Conservation (phyloP, 2,113 vertebrate species). For the Arvicanthis niloticus region DNA sequence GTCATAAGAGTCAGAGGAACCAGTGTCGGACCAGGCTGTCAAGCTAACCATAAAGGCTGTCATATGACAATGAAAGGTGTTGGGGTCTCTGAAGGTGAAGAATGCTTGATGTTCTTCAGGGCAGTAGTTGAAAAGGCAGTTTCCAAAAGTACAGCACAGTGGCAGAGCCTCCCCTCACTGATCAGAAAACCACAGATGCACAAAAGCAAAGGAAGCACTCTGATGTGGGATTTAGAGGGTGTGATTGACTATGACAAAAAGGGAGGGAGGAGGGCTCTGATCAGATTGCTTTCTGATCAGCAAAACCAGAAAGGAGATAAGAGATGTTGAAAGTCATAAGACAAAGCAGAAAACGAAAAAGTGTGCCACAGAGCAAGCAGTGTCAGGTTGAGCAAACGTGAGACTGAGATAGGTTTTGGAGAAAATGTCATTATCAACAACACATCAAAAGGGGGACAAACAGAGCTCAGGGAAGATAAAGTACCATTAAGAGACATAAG, state of each 20-base stretch:
- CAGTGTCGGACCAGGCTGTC: background rate
- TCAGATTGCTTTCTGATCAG: background rate
- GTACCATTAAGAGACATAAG: background rate
- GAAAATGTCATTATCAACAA: background rate
- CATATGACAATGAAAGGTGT: background rate
- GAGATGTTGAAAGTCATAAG: background rate
- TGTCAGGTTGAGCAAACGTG: background rate
- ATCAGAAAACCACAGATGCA: background rate
- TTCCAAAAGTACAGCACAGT: background rate
- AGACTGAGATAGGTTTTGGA: background rate
- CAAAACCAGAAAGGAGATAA: background rate
- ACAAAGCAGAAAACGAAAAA: background rate
- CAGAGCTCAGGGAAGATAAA: background rate
- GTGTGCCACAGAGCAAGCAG: background rate
- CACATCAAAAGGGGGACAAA: background rate
- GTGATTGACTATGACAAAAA: background rate
- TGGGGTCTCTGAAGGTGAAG: background rate
- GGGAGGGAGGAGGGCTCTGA: background rate
- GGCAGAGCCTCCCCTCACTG: background rate
- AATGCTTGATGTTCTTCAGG: background rate
- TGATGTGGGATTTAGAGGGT: background rate
- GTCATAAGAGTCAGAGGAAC: background rate
- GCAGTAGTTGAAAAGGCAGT: background rate
- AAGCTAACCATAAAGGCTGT: background rate
- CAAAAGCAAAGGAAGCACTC: background rate